Base-by-base conservation (phyloP, 2,888 invertebrate species). In the Odontomyia ornata region DNA sequence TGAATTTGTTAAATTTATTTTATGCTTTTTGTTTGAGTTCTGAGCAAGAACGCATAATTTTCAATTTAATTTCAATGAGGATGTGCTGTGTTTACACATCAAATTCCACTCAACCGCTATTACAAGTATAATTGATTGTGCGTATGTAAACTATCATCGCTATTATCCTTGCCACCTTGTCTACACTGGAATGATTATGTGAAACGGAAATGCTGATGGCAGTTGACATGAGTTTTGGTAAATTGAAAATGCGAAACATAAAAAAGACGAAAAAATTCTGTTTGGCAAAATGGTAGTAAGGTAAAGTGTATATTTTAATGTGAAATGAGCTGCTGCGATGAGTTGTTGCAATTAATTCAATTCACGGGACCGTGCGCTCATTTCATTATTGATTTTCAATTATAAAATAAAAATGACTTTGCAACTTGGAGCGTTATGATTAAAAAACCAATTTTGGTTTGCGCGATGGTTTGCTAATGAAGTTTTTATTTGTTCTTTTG, bases 331-430 rank as follows among this genome's bases (percentile, higher is more conserved):
- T 64, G n/a, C 30, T 18, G 30, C 28, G 7, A 64, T 30, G 64
- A 28, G 64, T 64, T 30, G 3, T 27, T 64, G 3, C 64, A 64
- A 64, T 64, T 64, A n/a, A 64, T 64, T 27, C 64, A 64, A 64
- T 64, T 64, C 30, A 15, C 30, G 1, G 13, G 30, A 47, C 27
- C 69, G 25, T 30, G 13, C 21, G n/a, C 13, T 69, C 27, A 27
- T 47, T 69, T 69, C 69, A 46, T 69, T 69, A 69, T 69, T 47
- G 69, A 47, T 69, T 69, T 69, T 69, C 69, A 69, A 69, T 69
- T 69, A 47, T 7, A 69, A 69, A 69, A 69, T 69, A 47, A 30
- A 69, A 69, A 69, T 69, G 47, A 23, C 69, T 69, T 69, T 27
- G 23, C 21, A 23, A n/a, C 27, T 5, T 47, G 47, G n/a, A 4